Percentiles rank a stretch among this genome's conserved stretches.
Conservation (phyloP, 2,888 invertebrate species). For the Scaptomyza flava region DNA sequence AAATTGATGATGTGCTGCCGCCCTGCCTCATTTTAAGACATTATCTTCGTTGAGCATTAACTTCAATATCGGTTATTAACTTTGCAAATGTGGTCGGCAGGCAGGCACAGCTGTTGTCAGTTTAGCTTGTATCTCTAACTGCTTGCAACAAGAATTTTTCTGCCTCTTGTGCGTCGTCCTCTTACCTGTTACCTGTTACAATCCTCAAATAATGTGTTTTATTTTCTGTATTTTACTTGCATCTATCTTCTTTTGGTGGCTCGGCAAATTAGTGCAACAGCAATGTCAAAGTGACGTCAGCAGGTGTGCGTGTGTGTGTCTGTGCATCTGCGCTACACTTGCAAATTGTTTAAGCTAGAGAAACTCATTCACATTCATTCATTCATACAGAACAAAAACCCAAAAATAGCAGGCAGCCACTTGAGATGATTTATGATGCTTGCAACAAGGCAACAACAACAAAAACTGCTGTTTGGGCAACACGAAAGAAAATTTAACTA, state of each 20-base stretch:
- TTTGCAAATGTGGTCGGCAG: constrained; percentile 48
- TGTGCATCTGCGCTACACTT: constrained; percentile 56
- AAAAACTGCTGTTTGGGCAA: background rate
- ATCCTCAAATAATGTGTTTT: background rate
- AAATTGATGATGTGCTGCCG: constrained; percentile 1
- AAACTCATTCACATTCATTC: constrained; percentile 35
- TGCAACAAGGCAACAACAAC: constrained; percentile 16
- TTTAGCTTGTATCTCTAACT: constrained; percentile 55
- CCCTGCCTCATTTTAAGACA: too few relatives aligned
- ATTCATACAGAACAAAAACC: background rate
- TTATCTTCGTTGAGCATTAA: constrained; percentile 12
- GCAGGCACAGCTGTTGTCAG: constrained; percentile 67
- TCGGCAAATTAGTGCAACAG: constrained; percentile 61
- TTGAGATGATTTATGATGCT: constrained; percentile 83
- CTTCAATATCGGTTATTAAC: constrained; percentile 20
- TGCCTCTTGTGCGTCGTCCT: constrained; percentile 27
- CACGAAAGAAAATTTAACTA: background rate
- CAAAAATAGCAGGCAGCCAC: constrained; percentile 55
- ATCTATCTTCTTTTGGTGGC: background rate
- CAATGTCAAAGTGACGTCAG: constrained; percentile 49
- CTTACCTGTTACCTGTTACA: constrained; percentile 60
- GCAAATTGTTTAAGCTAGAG: constrained; percentile 70
- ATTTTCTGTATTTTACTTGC: too few relatives aligned
- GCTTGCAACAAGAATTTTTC: constrained; percentile 16
- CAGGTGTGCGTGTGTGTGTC: constrained; percentile 1